Evolutionary conservation across 2,888 invertebrate genomes (phyloP).

Genomic region (Stenolophus ochropezus): DNA sequence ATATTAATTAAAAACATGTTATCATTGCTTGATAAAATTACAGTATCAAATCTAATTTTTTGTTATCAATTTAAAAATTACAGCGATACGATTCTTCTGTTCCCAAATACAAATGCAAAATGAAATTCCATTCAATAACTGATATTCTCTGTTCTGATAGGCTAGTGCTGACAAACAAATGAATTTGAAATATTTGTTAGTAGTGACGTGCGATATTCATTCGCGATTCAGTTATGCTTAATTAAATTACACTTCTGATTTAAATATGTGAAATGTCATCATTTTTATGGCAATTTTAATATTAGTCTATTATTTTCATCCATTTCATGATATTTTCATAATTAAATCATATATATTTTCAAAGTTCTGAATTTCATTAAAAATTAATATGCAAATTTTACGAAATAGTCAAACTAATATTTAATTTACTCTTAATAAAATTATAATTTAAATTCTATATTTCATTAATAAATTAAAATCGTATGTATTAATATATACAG

Average conservation of each 20-base stretch:
- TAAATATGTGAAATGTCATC: constrained; percentile 12
- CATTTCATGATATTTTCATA: background rate
- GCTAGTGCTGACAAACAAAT: constrained; percentile 1
- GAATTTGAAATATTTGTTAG: constrained; percentile 23
- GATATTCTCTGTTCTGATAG: constrained; percentile 15
- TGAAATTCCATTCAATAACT: constrained; percentile 31
- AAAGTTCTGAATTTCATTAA: background rate
- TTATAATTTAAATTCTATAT: background rate
- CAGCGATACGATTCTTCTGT: constrained; percentile 4
- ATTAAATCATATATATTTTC: background rate
- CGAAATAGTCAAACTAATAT: background rate
- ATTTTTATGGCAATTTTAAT: constrained; percentile 3
- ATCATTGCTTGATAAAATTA: background rate
- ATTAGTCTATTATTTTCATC: too few species aligned
- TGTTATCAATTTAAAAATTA: constrained; percentile 16
- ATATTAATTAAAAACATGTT: too few species aligned
- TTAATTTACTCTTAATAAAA: background rate
- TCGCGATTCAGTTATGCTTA: constrained; percentile 1
- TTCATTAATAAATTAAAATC: background rate
- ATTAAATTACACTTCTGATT: constrained; percentile 8
- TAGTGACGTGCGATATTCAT: constrained; percentile 10
- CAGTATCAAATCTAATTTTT: background rate
- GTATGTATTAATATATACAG: too few species aligned
- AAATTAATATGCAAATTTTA: background rate
- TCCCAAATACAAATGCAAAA: background rate